Conservation (phyloP, 2,113 vertebrate species). For the Tragelaphus strepsiceros region DNA sequence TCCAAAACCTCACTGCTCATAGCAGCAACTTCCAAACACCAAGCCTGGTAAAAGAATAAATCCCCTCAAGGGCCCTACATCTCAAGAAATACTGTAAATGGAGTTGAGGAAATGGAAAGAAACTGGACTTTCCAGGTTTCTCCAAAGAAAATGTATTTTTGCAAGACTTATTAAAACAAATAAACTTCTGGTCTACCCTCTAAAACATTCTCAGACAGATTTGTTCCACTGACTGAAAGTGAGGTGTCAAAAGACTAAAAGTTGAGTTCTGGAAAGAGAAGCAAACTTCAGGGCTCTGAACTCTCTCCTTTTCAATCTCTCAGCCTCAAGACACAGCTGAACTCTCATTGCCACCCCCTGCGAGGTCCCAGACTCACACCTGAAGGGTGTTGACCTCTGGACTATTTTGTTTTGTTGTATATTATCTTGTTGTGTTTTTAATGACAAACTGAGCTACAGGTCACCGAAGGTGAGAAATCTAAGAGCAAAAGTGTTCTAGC, state of each 20-base stretch:
- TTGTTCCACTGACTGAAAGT: conserved; percentile 41
- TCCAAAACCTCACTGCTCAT: conserved; percentile 75
- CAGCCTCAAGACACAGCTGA: neutral
- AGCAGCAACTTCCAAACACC: conserved; percentile 69
- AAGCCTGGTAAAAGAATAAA: conserved; percentile 74
- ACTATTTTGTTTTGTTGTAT: neutral
- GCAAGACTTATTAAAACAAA: conserved; percentile 1
- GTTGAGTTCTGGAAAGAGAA: conserved; percentile 32
- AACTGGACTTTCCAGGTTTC: neutral
- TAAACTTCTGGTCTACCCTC: neutral
- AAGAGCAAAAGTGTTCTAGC: neutral
- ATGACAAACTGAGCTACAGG: neutral
- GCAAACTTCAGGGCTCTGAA: neutral
- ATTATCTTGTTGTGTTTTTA: neutral
- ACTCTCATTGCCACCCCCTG: neutral
- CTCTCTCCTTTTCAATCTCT: conserved; percentile 22
- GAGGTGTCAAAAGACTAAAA: neutral
- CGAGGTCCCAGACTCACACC: neutral
- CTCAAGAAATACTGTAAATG: conserved; percentile 66
- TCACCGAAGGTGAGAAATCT: conserved; percentile 13
- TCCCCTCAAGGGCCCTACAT: conserved; percentile 67
- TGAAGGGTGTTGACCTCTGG: neutral
- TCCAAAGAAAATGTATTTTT: conserved; percentile 33
- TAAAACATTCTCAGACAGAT: neutral
- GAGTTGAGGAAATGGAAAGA: neutral